Conservation (phyloP, 2,797 vertebrate species). For the Myotis vivesi region DNA sequence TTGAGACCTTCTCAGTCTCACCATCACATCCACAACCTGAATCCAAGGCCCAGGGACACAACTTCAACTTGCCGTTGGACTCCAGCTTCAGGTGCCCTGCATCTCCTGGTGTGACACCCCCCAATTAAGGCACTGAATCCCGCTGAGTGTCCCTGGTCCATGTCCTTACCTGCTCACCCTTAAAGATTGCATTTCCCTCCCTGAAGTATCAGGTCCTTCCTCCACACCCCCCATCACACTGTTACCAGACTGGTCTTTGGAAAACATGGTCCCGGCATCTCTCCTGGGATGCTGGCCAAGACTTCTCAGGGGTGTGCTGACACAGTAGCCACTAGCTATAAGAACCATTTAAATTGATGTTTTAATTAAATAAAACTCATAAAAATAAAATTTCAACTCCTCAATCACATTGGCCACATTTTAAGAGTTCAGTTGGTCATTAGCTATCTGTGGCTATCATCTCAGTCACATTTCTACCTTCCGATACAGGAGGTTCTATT, state of each 20-base stretch:
- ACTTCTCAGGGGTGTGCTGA: neutral
- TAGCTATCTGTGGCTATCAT: no score
- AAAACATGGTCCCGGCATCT: neutral
- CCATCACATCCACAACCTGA: neutral
- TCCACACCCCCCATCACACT: neutral
- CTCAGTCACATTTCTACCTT: neutral
- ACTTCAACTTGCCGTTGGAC: accelerated
- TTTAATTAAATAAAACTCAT: neutral
- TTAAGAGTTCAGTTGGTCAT: neutral
- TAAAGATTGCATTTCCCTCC: neutral
- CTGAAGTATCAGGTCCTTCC: neutral
- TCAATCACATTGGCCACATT: neutral
- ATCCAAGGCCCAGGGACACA: neutral
- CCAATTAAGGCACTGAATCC: neutral
- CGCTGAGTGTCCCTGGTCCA: accelerated
- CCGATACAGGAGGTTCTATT: neutral
- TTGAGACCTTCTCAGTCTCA: neutral
- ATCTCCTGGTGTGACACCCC: neutral
- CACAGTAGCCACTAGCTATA: no score
- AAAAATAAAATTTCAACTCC: neutral
- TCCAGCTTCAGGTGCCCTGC: neutral
- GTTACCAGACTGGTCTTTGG: neutral
- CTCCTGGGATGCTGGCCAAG: neutral
- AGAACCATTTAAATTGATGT: neutral
- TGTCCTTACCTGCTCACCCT: neutral